A percentile compares a stretch with the other conserved stretches of the same genome.
Evolutionary conservation across 2,888 invertebrate species (phyloP).

Genomic region (Andrena dorsata): DNA sequence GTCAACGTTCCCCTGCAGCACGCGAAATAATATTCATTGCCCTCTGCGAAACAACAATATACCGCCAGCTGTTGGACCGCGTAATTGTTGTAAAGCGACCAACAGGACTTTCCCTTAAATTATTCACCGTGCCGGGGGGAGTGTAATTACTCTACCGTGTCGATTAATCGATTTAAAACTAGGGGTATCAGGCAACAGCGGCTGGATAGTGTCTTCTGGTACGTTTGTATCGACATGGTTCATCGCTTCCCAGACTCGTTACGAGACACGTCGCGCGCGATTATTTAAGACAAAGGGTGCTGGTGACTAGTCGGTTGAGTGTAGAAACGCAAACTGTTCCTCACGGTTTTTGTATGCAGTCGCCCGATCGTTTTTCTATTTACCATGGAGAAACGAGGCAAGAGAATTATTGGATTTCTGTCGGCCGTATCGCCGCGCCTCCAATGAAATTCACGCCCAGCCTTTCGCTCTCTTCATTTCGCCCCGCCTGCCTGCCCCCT

Average conservation of each 20-base stretch:
- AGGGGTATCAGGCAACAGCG: neutral
- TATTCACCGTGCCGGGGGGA: neutral
- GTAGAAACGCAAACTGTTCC: neutral
- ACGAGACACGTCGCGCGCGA: neutral
- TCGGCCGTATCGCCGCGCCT: slow-evolving; percentile 23
- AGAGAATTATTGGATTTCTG: slow-evolving; percentile 35
- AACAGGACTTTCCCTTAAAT: slow-evolving; percentile 8
- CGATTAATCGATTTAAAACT: neutral
- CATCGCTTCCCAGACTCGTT: neutral
- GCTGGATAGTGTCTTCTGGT: too few relatives aligned
- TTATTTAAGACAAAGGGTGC: neutral
- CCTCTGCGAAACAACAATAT: neutral
- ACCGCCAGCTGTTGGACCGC: slow-evolving; percentile 9
- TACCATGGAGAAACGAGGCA: slow-evolving; percentile 26
- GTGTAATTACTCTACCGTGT: neutral
- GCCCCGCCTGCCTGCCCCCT: neutral
- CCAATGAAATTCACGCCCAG: slow-evolving; percentile 26
- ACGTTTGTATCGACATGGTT: neutral
- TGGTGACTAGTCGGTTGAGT: neutral
- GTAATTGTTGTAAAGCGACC: slow-evolving; percentile 24
- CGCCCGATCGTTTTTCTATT: slow-evolving; percentile 31
- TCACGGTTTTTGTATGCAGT: neutral
- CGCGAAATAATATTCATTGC: slow-evolving; percentile 47
- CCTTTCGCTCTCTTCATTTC: neutral
- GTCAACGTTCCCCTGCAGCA: neutral